These are phyloP conservation scores for Agrilus biguttatus DNA, from an alignment of 2,888 invertebrate species.

Conservation along the genomic window DNA sequence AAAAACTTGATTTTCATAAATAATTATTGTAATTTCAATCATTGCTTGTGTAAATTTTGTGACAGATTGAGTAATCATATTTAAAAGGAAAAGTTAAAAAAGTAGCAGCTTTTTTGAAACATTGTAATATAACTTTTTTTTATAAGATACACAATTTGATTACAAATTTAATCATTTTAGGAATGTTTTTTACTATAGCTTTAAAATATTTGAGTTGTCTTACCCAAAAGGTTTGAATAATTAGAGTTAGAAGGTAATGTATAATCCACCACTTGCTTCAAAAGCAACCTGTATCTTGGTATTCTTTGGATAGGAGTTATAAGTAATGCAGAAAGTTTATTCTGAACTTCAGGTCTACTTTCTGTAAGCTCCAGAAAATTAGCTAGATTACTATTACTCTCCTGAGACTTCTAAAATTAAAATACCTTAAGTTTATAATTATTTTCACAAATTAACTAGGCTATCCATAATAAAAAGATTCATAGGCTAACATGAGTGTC, in stretches of 20 bases:
- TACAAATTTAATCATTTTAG: too few species aligned
- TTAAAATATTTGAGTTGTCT: constrained; percentile 1
- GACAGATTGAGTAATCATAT: too few species aligned
- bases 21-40: too few species aligned
- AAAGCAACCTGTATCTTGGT: constrained; percentile 57
- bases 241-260: constrained; percentile 43
- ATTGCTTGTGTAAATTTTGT: too few species aligned
- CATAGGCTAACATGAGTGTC: neutral
- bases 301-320: constrained; percentile 68
- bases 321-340: constrained; percentile 54
- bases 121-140: too few species aligned
- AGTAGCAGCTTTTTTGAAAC: too few species aligned
- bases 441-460: too few species aligned
- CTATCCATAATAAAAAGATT: neutral
- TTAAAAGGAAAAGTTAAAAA: too few species aligned
- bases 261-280: constrained; percentile 51
- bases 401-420: constrained; percentile 31
- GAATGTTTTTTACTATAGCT: too few species aligned
- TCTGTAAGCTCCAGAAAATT: constrained; percentile 49
- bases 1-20: too few species aligned
- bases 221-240: constrained; percentile 38
- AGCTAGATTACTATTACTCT: constrained; percentile 37
- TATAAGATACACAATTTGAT: too few species aligned
- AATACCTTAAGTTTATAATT: neutral
- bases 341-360: constrained; percentile 51